Evolutionary conservation across 2,113 vertebrate species (phyloP), one percentile per base, ranked within the genome.

Genomic region (Pheucticus melanocephalus): DNA sequence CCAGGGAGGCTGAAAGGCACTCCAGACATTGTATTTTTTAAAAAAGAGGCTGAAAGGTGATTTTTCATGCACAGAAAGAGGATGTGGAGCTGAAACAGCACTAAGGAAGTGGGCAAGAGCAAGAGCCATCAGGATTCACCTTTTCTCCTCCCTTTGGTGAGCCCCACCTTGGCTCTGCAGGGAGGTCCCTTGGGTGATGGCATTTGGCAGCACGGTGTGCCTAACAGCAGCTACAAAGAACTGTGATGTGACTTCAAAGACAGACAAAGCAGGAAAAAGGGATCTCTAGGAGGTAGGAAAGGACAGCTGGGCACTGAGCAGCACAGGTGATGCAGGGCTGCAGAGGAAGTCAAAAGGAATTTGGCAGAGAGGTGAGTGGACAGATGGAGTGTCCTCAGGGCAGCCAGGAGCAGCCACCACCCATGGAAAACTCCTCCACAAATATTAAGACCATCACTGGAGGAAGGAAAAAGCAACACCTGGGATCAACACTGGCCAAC

Each of bases 21-120:
- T 7, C 7, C 2, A 24, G 47, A 68, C 27, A 23, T 3, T 31
- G 3, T 5, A 12, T 27, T 59, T 59, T 65, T 65, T 5, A 0
- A 12, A 60, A 79, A 35, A 11, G 8, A 11, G 30, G 20, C 15
- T 30, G 31, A 56, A 85, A 77, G 12, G 33, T 45, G 45, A 47
- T 56, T 80, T 80, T 77, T 45, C 70, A n/a, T 1, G 6, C 27
- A 14, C 14, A n/a, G 18, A 61, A 31, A 0, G 31, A 33, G 19
- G 24, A 56, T 20, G 21, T 31, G 45, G 42, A 61, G 40, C 39
- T 10, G 45, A 25, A 86, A 37, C 0, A 0, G 14, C 37, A n/a
- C 45, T 16, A 40, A 76, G 30, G 19, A 11, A 4, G 10, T 17
- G 21, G 39, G 19, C 39, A 88, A 28, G 19, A 84, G 44, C 14